Conservation (phyloP, 2,113 vertebrate species). For the Gallinago paraguaiae region DNA sequence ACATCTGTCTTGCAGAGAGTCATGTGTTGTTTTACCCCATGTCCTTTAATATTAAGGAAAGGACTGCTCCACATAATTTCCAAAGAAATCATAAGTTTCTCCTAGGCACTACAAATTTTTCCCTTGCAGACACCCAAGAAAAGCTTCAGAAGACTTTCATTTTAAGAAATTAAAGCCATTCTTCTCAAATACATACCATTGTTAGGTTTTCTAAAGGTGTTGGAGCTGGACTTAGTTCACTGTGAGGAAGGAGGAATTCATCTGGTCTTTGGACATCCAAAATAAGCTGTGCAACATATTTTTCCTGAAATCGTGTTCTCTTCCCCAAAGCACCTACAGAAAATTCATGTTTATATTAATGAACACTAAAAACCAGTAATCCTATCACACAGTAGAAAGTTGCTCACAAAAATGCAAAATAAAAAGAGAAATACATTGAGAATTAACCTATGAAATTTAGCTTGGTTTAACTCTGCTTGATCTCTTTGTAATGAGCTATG, state of each 20-base stretch:
- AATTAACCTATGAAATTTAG: neutral
- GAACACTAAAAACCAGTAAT: neutral
- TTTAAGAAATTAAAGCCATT: neutral
- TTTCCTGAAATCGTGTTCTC: conserved; percentile 93
- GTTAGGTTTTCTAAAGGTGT: conserved; percentile 83
- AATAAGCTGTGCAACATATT: conserved; percentile 90
- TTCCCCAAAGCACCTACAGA: conserved; percentile 91
- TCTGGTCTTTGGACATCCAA: conserved; percentile 83
- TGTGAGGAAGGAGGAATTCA: conserved; percentile 28
- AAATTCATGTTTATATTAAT: neutral
- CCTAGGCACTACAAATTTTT: neutral
- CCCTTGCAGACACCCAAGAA: neutral
- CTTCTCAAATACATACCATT: conserved; percentile 76
- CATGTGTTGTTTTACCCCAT: neutral
- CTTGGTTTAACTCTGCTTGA: neutral
- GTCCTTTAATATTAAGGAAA: neutral
- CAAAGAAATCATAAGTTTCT: neutral
- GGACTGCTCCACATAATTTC: neutral
- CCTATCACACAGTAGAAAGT: neutral
- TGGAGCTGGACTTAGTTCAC: conserved; percentile 77
- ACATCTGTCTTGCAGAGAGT: neutral
- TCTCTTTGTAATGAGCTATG: neutral
- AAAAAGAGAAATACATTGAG: neutral
- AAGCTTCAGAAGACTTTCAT: neutral
- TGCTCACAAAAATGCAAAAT: neutral